phyloP scores from a whole-genome alignment of 2,797 vertebrate species.

The Crypturellus tataupa region DNA sequence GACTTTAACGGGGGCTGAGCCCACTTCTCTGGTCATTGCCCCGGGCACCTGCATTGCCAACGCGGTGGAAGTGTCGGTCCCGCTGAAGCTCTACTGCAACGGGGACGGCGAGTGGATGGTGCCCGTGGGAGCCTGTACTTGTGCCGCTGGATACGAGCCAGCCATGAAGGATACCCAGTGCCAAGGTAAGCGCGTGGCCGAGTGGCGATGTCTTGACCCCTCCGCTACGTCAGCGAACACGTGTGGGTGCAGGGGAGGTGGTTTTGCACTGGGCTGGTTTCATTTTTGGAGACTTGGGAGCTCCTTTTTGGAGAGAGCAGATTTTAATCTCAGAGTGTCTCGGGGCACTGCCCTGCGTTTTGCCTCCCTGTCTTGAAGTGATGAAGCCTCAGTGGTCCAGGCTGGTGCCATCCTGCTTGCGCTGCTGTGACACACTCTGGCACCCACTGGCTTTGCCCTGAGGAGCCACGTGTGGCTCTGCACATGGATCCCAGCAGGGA shows the following conservation, averaged over 20 bases:
- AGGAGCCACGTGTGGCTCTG: accelerated
- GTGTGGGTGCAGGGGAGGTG: neutral
- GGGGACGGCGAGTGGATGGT: conserved; percentile 99
- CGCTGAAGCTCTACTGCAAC: conserved; percentile 96
- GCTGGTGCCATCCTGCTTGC: accelerated
- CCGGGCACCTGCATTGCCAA: conserved; percentile 95
- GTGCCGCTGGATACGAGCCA: conserved; percentile 91
- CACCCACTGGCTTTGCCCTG: neutral
- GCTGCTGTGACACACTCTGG: neutral
- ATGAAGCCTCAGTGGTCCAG: neutral
- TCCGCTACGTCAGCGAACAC: neutral
- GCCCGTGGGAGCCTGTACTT: conserved; percentile 94
- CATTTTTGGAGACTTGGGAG: neutral
- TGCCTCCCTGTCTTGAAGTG: neutral
- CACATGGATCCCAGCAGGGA: neutral
- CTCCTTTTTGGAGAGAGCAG: neutral
- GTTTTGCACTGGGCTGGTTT: neutral
- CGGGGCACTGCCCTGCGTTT: neutral
- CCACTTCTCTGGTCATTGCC: conserved; percentile 95
- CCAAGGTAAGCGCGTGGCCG: conserved; percentile 82
- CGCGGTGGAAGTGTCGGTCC: conserved; percentile 93
- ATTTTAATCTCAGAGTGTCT: neutral
- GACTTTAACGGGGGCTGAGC: conserved; percentile 95
- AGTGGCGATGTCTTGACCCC: neutral
- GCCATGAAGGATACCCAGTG: conserved; percentile 93